A percentile compares a stretch with the other conserved stretches of the same genome.
These are phyloP conservation scores for Glandiceps talaboti DNA, from an alignment of 53 echinoderm and acorn worm species.

Conservation along the genomic window DNA sequence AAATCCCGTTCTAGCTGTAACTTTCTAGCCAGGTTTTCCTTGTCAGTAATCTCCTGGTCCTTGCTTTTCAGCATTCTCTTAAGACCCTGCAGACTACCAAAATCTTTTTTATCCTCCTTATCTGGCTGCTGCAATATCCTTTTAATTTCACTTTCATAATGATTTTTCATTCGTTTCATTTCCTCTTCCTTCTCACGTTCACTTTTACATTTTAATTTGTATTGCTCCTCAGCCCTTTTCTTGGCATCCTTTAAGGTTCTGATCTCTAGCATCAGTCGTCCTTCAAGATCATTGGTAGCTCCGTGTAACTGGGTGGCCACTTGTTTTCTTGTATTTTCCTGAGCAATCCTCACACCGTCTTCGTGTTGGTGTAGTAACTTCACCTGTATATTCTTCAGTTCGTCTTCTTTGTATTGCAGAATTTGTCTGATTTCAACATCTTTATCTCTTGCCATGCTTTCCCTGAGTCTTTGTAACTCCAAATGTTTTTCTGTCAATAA, in stretches of 20 bases:
- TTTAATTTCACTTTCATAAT: background rate
- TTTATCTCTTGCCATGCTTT: background rate
- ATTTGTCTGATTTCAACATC: background rate
- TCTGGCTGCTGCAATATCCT: background rate
- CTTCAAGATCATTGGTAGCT: background rate
- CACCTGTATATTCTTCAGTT: background rate
- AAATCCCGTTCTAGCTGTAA: background rate
- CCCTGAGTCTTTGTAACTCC: background rate
- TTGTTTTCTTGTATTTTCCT: background rate
- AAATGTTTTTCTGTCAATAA: background rate
- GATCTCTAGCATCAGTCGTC: background rate
- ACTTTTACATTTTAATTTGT: background rate
- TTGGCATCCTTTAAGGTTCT: background rate
- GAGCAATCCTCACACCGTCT: background rate
- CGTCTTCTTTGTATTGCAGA: background rate
- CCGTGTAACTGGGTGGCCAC: background rate
- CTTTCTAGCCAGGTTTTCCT: background rate
- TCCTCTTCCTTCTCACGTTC: background rate
- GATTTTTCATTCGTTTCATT: background rate
- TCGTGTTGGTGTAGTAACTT: background rate
- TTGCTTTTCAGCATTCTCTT: background rate
- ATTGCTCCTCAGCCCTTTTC: background rate
- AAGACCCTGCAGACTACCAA: background rate
- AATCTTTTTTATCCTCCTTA: background rate
- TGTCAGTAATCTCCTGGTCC: background rate